Conservation (phyloP, 2,888 invertebrate species). For the Brenthis ino region DNA sequence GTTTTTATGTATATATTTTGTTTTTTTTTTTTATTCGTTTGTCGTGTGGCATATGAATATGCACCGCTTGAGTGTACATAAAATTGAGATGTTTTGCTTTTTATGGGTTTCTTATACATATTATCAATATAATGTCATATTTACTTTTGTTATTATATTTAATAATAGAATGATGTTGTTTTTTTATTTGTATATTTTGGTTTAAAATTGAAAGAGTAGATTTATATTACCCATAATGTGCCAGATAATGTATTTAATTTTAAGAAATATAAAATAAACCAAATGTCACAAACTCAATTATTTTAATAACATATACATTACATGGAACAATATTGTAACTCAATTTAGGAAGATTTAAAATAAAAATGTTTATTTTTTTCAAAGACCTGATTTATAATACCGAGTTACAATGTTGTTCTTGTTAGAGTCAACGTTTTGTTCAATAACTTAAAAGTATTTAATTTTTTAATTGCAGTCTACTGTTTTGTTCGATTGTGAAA, state of each 20-base stretch:
- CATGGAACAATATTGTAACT: neutral
- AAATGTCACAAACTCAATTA: too few relatives aligned
- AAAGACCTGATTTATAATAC: too few relatives aligned
- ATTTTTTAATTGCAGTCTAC: neutral
- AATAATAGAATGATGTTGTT: neutral
- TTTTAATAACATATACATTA: too few relatives aligned
- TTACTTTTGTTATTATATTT: constrained; percentile 13
- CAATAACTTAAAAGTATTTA: neutral
- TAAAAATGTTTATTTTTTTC: too few relatives aligned
- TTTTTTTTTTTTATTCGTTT: too few relatives aligned
- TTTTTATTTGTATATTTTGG: neutral
- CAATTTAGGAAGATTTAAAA: too few relatives aligned
- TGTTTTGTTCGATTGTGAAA: constrained; percentile 1
- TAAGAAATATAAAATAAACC: neutral
- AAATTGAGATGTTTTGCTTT: neutral
- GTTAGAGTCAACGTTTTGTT: neutral
- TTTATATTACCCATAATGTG: constrained; percentile 7
- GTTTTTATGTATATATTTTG: too few relatives aligned
- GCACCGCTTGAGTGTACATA: neutral
- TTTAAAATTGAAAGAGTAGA: too few relatives aligned
- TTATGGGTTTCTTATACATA: neutral
- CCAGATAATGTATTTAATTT: constrained; percentile 19
- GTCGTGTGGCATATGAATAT: too few relatives aligned
- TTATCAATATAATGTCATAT: neutral
- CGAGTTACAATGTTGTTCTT: too few relatives aligned